Base-by-base conservation (phyloP, 2,113 vertebrate species). In the Theristicus caerulescens region DNA sequence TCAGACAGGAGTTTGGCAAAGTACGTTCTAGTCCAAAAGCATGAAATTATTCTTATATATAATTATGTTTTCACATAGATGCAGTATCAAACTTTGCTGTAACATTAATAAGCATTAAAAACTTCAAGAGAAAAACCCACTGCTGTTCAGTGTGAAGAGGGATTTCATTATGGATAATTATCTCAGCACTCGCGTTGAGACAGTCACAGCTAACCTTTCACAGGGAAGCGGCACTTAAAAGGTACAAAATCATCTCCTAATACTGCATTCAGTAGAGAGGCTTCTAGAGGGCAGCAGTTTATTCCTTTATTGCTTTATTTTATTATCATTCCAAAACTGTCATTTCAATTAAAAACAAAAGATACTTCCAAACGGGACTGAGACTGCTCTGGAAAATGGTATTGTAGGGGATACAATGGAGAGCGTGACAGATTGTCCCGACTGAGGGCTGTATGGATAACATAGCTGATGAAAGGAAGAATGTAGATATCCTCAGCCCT, bases 251-350 rank as follows among this genome's bases (percentile, higher is more conserved):
- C 18, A 69, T 61, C 72, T 93, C 89, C 52, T 78, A 46, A 61
- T 34, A 38, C 44, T 82, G 26, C 51, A 26, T 69, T 90, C 52
- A 58, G 51, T n/a, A 58, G 34, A 62, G 58, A 62, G 72, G 55
- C n/a, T 98, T 88, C 97, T 88, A 97, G 97, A 96, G 86, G 86
- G 89, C 85, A 86, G 94, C 11, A 10, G 70, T 90, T 86, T 88
- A 82, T 86, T 79, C 83, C 82, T 62, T 71, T 71, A 76, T 76
- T 76, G 92, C 51, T 79, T 84, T 65, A 58, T 88, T 96, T 93
- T 47, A 77, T 42, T 91, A 79, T 79, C 69, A 67, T 57, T 88
- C 49, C 65, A 46, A 90, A 84, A 34, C 66, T 74, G 59, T 31
- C 38, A 57, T 91, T 90, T 92, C 42, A 46, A 44, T 74, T 83